phyloP scores from a whole-genome alignment of 2,113 vertebrate species.

The Phycodurus eques region DNA sequence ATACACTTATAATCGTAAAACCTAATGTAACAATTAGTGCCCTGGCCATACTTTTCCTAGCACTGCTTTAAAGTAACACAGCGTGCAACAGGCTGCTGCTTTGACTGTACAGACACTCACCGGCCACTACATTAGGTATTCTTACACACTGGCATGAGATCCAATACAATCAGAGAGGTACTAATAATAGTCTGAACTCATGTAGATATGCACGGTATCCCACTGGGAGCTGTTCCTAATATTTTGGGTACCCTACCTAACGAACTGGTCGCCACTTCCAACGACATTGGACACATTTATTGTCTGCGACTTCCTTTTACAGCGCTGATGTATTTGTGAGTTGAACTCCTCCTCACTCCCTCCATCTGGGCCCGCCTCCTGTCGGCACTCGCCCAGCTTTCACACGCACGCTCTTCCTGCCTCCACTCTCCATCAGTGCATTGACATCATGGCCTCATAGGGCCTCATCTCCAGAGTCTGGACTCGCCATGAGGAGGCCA shows the following conservation, averaged over 20 bases:
- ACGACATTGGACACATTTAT: not conserved
- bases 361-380: slow-evolving; percentile 43
- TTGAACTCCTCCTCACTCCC: slow-evolving; percentile 42
- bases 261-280: not conserved
- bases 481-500: slow-evolving; percentile 14
- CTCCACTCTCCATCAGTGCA: slow-evolving; percentile 9
- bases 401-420: not conserved
- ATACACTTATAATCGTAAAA: too few species aligned
- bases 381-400: slow-evolving; percentile 29
- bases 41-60: too few species aligned
- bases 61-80: not conserved
- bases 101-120: not conserved
- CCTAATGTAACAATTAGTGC: too few species aligned
- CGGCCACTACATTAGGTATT: not conserved
- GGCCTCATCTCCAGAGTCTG: slow-evolving; percentile 8
- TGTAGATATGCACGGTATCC: not conserved
- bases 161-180: not conserved
- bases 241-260: not conserved
- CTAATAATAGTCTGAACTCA: not conserved
- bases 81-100: too few species aligned
- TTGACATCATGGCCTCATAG: slow-evolving; percentile 11
- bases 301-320: not conserved
- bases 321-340: not conserved
- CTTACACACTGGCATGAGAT: not conserved
- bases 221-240: not conserved